Conservation (phyloP, 1,140 invertebrate genomes). For the Proctacanthus coquilletti region DNA sequence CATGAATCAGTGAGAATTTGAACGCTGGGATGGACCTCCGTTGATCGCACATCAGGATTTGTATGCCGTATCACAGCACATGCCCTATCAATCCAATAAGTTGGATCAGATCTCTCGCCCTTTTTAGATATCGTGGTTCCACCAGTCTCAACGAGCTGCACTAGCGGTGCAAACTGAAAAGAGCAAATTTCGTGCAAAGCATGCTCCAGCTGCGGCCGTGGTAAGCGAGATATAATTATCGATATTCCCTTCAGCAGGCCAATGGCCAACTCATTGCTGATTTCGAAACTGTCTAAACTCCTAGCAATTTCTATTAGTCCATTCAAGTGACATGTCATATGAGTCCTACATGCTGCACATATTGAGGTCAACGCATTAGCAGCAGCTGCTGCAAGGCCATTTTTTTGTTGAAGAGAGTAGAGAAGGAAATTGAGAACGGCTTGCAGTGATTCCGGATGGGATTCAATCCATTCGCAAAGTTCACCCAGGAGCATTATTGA, state of each 20-base stretch:
- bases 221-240: constrained; percentile 46
- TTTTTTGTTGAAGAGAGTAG: constrained; percentile 50
- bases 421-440: constrained; percentile 68
- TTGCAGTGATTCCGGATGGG: constrained; percentile 65
- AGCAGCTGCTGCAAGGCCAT: constrained; percentile 56
- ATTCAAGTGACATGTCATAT: constrained; percentile 67
- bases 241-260: constrained; percentile 66
- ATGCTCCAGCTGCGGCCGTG: constrained; percentile 42
- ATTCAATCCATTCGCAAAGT: constrained; percentile 89
- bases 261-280: constrained; percentile 67
- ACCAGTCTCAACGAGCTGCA: constrained; percentile 32
- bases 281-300: constrained; percentile 60
- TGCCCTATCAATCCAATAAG: constrained; percentile 82
- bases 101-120: constrained; percentile 55
- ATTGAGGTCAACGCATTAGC: constrained; percentile 48
- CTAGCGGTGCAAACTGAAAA: constrained; percentile 55
- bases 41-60: constrained; percentile 39
- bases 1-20: constrained; percentile 68
- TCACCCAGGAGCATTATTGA: constrained; percentile 81
- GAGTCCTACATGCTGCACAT: constrained; percentile 60
- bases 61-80: constrained; percentile 77
- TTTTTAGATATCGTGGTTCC: constrained; percentile 22
- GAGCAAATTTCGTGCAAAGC: constrained; percentile 65
- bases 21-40: constrained; percentile 64
- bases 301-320: constrained; percentile 67